Percentiles rank a stretch among this genome's conserved stretches.
These are phyloP conservation scores for Oreochromis tanganicae DNA, from an alignment of 2,113 vertebrate species.

Conservation along the genomic window DNA sequence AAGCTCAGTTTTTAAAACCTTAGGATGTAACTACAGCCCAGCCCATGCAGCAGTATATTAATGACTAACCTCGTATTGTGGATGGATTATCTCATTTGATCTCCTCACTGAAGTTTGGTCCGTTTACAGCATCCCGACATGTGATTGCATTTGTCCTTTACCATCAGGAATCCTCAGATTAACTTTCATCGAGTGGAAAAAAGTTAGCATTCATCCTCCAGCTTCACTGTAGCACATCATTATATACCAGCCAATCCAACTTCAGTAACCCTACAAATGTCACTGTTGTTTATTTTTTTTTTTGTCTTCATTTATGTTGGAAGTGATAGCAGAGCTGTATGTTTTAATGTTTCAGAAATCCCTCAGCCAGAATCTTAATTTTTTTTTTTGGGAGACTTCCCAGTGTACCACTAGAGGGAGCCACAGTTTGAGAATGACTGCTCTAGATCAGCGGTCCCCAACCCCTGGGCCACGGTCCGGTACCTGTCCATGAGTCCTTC, in stretches of 20 bases:
- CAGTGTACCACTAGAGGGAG: not conserved
- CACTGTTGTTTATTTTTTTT: not conserved
- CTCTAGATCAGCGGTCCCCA: rapidly evolving
- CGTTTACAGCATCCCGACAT: not conserved
- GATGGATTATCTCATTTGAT: not conserved
- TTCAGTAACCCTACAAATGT: not conserved
- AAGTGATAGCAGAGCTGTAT: not conserved
- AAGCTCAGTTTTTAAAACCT: too few relatives aligned
- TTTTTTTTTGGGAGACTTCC: not conserved
- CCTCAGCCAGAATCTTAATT: too few relatives aligned
- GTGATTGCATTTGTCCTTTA: not conserved
- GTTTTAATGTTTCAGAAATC: too few relatives aligned
- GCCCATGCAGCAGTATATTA: not conserved
- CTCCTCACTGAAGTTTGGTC: rapidly evolving
- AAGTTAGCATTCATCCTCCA: not conserved
- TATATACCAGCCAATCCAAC: not conserved
- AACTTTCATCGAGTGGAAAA: not conserved
- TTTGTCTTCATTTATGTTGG: rapidly evolving
- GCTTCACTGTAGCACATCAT: rapidly evolving
- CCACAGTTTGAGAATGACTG: not conserved
- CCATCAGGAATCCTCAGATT: rapidly evolving
- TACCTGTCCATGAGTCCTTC: not conserved
- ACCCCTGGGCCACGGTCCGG: rapidly evolving
- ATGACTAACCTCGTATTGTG: not conserved
- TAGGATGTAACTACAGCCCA: too few relatives aligned